Conservation (phyloP, 2,797 vertebrate species). For the Lerista edwardsae region DNA sequence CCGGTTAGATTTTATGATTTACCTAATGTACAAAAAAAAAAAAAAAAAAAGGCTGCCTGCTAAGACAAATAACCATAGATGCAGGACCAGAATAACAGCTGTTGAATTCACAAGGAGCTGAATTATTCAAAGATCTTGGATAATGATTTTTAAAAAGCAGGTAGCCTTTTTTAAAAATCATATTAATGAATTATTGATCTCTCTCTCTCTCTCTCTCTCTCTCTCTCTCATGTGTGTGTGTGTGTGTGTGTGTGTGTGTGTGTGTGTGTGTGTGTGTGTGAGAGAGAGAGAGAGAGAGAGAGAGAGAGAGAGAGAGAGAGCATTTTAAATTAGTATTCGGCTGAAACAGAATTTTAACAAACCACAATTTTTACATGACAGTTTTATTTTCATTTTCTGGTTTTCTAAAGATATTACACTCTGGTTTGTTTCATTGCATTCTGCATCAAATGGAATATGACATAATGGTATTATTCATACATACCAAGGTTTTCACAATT, state of each 20-base stretch:
- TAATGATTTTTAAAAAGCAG: background rate
- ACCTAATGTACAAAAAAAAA: constrained; percentile 9
- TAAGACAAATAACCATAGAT: constrained; percentile 22
- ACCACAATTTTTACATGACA: no score
- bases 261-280: no score
- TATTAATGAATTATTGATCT: constrained; percentile 20
- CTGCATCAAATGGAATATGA: no score
- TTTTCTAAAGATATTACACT: no score
- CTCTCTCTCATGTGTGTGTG: no score
- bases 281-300: no score
- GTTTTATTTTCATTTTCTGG: background rate
- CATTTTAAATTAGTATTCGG: background rate
- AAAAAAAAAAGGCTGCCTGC: constrained; percentile 13
- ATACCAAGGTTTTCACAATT: no score
- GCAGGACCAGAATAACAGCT: background rate
- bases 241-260: no score
- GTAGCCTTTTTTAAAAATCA: background rate
- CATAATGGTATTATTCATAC: no score
- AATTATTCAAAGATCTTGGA: background rate
- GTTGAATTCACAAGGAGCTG: constrained; percentile 10
- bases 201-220: no score
- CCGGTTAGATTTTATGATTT: constrained; percentile 27
- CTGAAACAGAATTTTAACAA: background rate
- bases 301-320: no score
- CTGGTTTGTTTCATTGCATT: no score